phyloP scores from a whole-genome alignment of 2,113 vertebrate genomes.

The Vireo altiloquus region DNA sequence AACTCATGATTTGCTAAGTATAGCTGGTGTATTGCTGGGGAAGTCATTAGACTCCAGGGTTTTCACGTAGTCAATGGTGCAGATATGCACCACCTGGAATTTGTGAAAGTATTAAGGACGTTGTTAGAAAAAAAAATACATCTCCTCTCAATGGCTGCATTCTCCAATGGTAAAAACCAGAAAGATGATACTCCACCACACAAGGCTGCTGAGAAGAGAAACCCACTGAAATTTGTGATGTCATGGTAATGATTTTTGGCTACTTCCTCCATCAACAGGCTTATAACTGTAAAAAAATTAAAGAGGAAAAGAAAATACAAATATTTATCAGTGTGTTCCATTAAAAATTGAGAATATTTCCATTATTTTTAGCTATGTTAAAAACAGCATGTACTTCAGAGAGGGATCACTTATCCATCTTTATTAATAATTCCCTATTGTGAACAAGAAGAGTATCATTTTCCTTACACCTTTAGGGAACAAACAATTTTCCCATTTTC shows the following conservation, averaged over 20 bases:
- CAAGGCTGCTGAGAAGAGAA: not conserved
- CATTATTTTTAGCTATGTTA: not conserved
- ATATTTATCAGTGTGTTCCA: not conserved
- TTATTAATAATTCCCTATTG: slow-evolving; percentile 45
- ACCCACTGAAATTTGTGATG: not conserved
- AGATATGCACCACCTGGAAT: not conserved
- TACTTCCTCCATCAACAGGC: not conserved
- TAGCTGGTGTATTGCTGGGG: not conserved
- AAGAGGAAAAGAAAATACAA: not conserved
- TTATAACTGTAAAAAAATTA: not conserved
- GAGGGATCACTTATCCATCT: not conserved
- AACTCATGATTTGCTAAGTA: not conserved
- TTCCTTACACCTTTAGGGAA: slow-evolving; percentile 42
- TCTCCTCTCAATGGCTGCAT: not conserved
- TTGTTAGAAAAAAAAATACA: not conserved
- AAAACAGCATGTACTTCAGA: not conserved
- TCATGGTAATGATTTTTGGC: not conserved
- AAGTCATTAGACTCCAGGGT: not conserved
- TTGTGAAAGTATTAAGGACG: not conserved
- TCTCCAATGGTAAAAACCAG: not conserved
- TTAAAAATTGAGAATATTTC: not conserved
- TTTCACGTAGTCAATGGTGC: not conserved
- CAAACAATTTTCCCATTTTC: slow-evolving; percentile 61
- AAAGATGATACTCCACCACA: not conserved
- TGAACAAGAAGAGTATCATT: slow-evolving; percentile 17